phyloP scores from a whole-genome alignment of 1,140 invertebrate genomes.

The Triops cancriformis region DNA sequence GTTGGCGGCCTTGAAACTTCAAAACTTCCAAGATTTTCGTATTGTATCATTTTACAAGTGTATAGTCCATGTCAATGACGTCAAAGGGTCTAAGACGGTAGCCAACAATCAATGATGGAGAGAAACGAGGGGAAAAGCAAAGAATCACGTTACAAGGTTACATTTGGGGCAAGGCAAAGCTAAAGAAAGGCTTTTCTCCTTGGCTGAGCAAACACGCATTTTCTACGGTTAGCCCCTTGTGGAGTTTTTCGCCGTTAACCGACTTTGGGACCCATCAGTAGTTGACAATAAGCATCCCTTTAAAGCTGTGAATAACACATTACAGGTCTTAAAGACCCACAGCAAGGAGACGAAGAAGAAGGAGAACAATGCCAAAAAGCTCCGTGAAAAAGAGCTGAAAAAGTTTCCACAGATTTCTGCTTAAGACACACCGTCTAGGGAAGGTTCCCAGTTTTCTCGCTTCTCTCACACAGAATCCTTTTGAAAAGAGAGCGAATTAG shows the following conservation, averaged over 20 bases:
- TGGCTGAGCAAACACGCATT: neutral
- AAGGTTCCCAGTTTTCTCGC: neutral
- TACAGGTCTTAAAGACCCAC: neutral
- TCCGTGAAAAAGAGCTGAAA: neutral
- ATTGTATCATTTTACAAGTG: neutral
- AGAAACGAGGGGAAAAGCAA: neutral
- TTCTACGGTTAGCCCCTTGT: neutral
- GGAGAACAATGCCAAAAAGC: neutral
- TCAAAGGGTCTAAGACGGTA: neutral
- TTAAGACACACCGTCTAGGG: neutral
- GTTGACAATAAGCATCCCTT: neutral
- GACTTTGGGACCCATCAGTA: neutral
- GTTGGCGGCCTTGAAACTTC: neutral
- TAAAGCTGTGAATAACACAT: neutral
- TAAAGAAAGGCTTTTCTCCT: neutral
- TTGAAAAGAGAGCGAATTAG: neutral
- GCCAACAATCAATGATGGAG: neutral
- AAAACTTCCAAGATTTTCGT: no score
- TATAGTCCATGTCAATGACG: neutral
- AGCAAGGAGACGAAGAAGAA: neutral
- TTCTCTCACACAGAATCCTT: neutral
- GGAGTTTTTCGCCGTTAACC: neutral
- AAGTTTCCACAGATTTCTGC: neutral
- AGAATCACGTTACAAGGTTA: neutral
- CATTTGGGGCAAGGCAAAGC: neutral